Evolutionary conservation across 1,140 invertebrate species (phyloP).

Genomic region (Marisa cornuarietis): DNA sequence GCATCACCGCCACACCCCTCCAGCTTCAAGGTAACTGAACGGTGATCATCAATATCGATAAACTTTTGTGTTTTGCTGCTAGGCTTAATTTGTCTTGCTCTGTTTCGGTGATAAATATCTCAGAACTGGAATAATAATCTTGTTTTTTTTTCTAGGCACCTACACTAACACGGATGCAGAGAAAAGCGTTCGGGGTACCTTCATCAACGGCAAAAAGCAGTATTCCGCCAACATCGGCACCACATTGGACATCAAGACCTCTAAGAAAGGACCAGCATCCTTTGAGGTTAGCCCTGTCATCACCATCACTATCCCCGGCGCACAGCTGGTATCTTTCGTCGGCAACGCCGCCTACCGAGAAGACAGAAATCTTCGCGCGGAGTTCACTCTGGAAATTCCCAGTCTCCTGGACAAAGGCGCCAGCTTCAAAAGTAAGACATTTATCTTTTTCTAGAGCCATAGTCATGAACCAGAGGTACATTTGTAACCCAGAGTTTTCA

Average conservation of each 20-base stretch:
- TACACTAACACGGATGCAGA: conserved; percentile 36
- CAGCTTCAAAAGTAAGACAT: conserved; percentile 24
- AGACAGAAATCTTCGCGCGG: conserved; percentile 19
- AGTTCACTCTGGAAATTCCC: conserved; percentile 12
- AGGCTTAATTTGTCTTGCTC: no score
- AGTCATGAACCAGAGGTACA: no score
- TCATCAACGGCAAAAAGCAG: conserved; percentile 34
- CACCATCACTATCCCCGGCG: conserved; percentile 12
- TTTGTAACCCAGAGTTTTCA: no score
- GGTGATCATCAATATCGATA: no score
- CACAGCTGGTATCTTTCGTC: conserved; percentile 12
- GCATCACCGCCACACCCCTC: conserved; percentile 44
- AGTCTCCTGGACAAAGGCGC: conserved; percentile 20
- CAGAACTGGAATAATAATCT: background rate
- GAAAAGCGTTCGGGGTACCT: conserved; percentile 29
- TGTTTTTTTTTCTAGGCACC: conserved; percentile 30
- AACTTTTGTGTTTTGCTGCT: no score
- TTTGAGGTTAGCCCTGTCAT: conserved; percentile 9
- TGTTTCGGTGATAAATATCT: background rate
- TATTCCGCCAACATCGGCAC: conserved; percentile 37
- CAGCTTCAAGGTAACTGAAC: conserved; percentile 46
- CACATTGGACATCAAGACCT: conserved; percentile 4
- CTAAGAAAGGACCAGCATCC: conserved; percentile 6
- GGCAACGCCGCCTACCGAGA: conserved; percentile 21
- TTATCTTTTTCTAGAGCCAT: background rate